phyloP scores from a whole-genome alignment of 2,888 invertebrate species.

The Thyatira batis region DNA sequence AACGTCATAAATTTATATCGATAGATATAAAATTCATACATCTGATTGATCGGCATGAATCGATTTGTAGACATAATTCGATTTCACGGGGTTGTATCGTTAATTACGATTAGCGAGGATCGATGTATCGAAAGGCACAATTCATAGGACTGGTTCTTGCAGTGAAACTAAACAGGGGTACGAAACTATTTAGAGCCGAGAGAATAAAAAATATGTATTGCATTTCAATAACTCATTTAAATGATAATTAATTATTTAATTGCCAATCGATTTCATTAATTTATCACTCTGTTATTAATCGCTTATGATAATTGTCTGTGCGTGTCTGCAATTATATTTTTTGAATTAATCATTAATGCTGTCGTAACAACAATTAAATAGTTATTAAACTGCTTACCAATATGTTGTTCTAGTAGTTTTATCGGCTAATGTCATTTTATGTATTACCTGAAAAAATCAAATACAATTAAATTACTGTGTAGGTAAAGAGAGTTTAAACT shows the following conservation, averaged over 20 bases:
- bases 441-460: conserved; percentile 52
- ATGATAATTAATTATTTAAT: conserved; percentile 22
- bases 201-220: conserved; percentile 10
- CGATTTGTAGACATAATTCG: conserved; percentile 71
- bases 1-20: conserved; percentile 37
- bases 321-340: conserved; percentile 10
- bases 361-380: not conserved
- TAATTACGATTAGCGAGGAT: conserved; percentile 73
- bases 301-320: conserved; percentile 18
- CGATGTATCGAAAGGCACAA: conserved; percentile 57
- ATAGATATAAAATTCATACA: conserved; percentile 29
- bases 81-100: conserved; percentile 69
- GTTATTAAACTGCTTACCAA: not conserved
- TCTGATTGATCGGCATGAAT: conserved; percentile 55
- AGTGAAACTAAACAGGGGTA: conserved; percentile 68
- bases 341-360: not conserved
- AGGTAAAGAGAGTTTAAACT: no score
- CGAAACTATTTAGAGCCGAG: conserved; percentile 63
- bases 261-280: conserved; percentile 27
- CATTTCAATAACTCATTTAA: conserved; percentile 22
- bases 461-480: no score
- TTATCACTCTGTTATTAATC: conserved; percentile 22
- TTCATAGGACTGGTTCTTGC: conserved; percentile 63
- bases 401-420: not conserved
- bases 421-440: conserved; percentile 11